phyloP scores from a whole-genome alignment of 2,888 invertebrate genomes.

The Pantelozetes paolii region DNA sequence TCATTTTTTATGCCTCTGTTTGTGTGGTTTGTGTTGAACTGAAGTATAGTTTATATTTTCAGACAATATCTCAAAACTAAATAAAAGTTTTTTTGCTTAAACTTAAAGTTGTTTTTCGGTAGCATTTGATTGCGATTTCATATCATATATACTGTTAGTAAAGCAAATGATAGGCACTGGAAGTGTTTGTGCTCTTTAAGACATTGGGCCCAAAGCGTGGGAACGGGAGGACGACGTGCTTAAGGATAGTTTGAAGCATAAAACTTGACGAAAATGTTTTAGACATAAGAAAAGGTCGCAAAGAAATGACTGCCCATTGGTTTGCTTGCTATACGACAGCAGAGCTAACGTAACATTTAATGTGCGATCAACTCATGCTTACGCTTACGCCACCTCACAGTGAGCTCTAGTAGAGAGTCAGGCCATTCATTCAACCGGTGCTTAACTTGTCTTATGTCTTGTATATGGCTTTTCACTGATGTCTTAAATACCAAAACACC shows the following conservation, averaged over 20 bases:
- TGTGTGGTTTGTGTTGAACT: not conserved
- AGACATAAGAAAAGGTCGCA: slow-evolving; percentile 19
- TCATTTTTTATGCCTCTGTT: not conserved
- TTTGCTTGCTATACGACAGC: not conserved
- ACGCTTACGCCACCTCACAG: slow-evolving; percentile 34
- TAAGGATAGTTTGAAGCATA: slow-evolving; percentile 34
- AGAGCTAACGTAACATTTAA: slow-evolving; percentile 19
- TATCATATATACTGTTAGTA: not conserved
- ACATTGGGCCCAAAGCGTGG: slow-evolving; percentile 25
- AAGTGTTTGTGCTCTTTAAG: slow-evolving; percentile 11
- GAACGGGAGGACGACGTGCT: slow-evolving; percentile 25
- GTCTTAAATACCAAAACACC: not conserved
- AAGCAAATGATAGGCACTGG: slow-evolving; percentile 1
- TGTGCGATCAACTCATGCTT: not conserved
- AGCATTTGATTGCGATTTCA: slow-evolving; percentile 17
- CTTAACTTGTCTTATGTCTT: not conserved
- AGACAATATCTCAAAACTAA: slow-evolving; percentile 15
- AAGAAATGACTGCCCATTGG: not conserved
- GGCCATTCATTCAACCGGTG: not conserved
- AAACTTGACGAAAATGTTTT: slow-evolving; percentile 1
- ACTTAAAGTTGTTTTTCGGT: slow-evolving; percentile 13
- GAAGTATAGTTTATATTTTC: no score
- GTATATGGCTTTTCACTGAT: not conserved
- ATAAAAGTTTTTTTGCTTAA: not conserved
- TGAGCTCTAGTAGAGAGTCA: not conserved